Percentiles rank a stretch among this genome's conserved stretches.
phyloP scores from a whole-genome alignment of 1,140 invertebrate species.

The Trachymyrmex cornetzi region DNA sequence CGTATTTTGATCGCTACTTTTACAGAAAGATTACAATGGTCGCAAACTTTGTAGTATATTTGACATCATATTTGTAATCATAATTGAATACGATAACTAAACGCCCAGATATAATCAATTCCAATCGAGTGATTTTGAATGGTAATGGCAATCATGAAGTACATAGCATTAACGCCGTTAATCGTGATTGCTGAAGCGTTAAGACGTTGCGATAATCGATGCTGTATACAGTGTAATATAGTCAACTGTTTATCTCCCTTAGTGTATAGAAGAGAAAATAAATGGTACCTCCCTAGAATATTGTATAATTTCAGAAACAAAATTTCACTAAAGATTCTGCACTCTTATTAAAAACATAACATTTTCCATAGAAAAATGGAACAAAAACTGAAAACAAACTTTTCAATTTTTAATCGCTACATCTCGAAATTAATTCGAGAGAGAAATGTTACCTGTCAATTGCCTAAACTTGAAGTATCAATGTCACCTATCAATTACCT shows the following conservation, averaged over 20 bases:
- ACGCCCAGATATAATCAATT: constrained; percentile 31
- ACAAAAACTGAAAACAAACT: neutral
- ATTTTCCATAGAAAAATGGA: constrained; percentile 5
- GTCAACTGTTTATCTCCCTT: neutral
- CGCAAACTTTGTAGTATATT: neutral
- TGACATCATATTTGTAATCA: neutral
- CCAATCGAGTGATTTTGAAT: constrained; percentile 32
- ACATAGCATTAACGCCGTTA: constrained; percentile 36
- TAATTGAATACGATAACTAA: constrained; percentile 7
- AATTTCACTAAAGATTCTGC: neutral
- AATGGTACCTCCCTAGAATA: neutral
- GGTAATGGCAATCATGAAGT: neutral
- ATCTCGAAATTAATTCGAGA: constrained; percentile 19
- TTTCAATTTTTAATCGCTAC: neutral
- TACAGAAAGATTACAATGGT: neutral
- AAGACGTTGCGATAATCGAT: constrained; percentile 39
- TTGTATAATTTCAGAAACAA: neutral
- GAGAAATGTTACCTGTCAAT: neutral
- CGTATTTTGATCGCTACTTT: no score
- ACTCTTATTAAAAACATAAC: neutral
- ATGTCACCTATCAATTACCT: neutral
- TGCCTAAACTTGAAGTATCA: neutral
- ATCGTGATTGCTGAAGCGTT: constrained; percentile 38
- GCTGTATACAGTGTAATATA: neutral
- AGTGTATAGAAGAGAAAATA: neutral